Base-by-base conservation (phyloP, 2,113 vertebrate genomes). In the Cyanoramphus novaezelandiae region DNA sequence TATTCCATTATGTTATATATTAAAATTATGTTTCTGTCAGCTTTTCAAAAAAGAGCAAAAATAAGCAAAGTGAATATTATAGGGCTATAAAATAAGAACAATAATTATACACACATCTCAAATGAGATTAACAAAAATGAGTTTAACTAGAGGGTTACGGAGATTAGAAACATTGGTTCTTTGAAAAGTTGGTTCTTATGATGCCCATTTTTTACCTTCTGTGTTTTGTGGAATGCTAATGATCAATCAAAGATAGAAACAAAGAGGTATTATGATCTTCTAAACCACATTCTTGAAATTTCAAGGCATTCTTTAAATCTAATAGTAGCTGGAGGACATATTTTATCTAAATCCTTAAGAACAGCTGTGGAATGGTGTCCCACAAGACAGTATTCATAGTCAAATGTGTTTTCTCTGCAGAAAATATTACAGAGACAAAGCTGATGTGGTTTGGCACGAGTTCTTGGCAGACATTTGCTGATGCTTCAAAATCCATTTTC, bases 341-440 rank as follows among this genome's bases (percentile, higher is more conserved):
- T 64, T 93, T 96, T 94, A 91, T 92, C 75, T 91, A 86, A 93
- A 91, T 78, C 31, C 62, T 95, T 90, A 43, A 88, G 53, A 95
- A 81, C 82, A 95, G 50, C 55, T 90, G 92, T 78, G 35, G 64
- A 96, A 83, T 31, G 6, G 27, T 69, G 53, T 91, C 93, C 84
- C 86, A 86, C 15, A 93, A 88, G 81, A 65, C 47, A 63, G 35
- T 17, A 86, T 90, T 96, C 84, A 81, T 1, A 6, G 69, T 88
- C 82, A 92, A 79, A 84, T 60, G 28, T 67, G 10, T 92, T 89
- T 92, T 94, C 41, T 67, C 27, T 95, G 55, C 28, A 57, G 57
- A 55, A 84, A 93, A 86, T 60, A 90, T 33, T 91, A 33, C 43
- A 72, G 25, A 86, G 59, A 84, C 60, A 92, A 95, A 90, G 53